Evolutionary conservation across 2,797 vertebrate genomes (phyloP), one percentile per base, ranked within the genome.

Genomic region (Loriculus beryllinus): DNA sequence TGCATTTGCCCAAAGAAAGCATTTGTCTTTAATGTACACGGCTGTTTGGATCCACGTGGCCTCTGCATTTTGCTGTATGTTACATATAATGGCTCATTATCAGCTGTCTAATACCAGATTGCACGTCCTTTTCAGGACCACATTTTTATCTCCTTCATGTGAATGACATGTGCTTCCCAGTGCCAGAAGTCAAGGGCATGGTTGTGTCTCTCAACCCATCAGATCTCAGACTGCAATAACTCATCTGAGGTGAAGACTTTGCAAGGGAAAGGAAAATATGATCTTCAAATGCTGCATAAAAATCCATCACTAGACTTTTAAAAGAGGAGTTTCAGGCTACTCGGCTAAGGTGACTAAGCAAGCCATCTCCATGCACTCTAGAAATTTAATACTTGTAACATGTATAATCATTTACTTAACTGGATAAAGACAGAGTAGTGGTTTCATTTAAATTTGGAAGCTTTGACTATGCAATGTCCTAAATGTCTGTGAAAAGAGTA

Each of bases 241-340:
- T 94, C 70, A 68, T 84, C 82, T 60, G 40, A 88, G 7, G 8
- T 76, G 70, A 94, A 96, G 70, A 56, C 56, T 88, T 88, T 68
- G 65, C 33, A 69, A 93, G 82, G 62, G 88, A 96, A 96, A 92
- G 83, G 77, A 86, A 80, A 93, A 65, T 12, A 65, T 60, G 25
- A 42, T 48, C 49, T 93, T 79, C 71, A 92, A 93, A 60, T 37
- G 57, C 31, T 94, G 78, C 77, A 79, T 93, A 86, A 94, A 78
- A 93, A 79, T 69, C 69, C 60, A 71, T 54, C 45, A 31, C 62
- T 45, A 47, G 8, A 17, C 18, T 59, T 86, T 77, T 95, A 91
- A 45, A 72, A 67, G 72, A 89, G 56, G 75, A 80, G 23, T 84
- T 90, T 63, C 21, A 22, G 14, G 10, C 54, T 51, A 56, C 35